These are phyloP conservation scores for Luscinia megarhynchos DNA, from an alignment of 2,797 vertebrate species.

Conservation along the genomic window DNA sequence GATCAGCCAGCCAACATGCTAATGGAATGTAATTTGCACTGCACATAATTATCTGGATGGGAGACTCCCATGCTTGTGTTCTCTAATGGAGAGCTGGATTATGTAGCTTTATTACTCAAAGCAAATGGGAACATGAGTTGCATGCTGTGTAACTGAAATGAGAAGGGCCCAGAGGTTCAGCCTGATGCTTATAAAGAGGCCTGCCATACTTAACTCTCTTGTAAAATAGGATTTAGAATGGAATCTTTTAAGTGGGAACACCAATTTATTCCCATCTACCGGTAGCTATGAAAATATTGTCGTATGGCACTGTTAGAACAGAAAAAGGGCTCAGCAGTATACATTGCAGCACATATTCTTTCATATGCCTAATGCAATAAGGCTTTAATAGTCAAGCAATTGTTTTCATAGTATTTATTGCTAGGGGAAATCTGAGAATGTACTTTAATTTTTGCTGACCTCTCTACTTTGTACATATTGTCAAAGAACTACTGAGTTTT, in stretches of 20 bases:
- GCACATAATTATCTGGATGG: conserved; percentile 53
- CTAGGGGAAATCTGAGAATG: background rate
- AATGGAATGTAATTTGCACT: conserved; percentile 40
- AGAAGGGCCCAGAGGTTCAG: background rate
- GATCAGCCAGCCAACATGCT: conserved; percentile 16
- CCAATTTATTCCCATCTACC: background rate
- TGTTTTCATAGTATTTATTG: background rate
- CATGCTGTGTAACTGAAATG: conserved; percentile 19
- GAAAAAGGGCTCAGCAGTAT: background rate
- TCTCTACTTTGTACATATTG: background rate
- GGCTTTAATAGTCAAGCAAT: background rate
- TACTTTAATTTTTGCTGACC: background rate
- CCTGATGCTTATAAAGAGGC: background rate
- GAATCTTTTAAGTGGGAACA: background rate
- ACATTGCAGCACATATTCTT: background rate
- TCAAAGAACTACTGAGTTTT: background rate
- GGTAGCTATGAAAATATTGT: background rate
- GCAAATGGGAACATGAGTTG: conserved; percentile 46
- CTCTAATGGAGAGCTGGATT: conserved; percentile 12
- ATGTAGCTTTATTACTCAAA: conserved; percentile 44
- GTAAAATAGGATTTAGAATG: conserved; percentile 24
- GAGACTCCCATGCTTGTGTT: conserved; percentile 1
- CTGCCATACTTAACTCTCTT: background rate
- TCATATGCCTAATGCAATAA: background rate
- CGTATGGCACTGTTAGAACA: background rate